A percentile compares a stretch with the other conserved stretches of the same genome.
These are phyloP conservation scores for Garra rufa DNA, from an alignment of 2,113 vertebrate species.

Conservation along the genomic window DNA sequence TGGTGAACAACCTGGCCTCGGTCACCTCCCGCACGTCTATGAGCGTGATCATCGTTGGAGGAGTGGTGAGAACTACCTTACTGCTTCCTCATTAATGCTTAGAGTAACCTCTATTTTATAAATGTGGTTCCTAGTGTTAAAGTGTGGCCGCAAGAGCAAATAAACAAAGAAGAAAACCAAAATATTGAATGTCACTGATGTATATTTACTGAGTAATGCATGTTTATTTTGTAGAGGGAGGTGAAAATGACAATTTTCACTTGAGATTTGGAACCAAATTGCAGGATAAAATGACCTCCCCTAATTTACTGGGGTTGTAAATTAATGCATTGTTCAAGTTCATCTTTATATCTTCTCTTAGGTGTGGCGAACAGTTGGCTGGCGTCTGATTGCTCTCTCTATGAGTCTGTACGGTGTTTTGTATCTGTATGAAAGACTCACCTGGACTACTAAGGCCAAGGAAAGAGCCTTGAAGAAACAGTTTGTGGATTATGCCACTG, in stretches of 20 bases:
- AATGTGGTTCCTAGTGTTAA: too few relatives aligned
- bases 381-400: constrained; percentile 88
- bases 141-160: too few relatives aligned
- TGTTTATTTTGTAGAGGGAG: too few relatives aligned
- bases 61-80: constrained; percentile 85
- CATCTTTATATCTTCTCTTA: constrained; percentile 54
- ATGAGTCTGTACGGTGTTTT: constrained; percentile 87
- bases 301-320: neutral
- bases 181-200: too few relatives aligned
- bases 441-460: constrained; percentile 92
- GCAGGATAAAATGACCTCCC: too few relatives aligned
- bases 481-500: constrained; percentile 93
- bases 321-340: neutral
- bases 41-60: constrained; percentile 86
- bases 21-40: constrained; percentile 93
- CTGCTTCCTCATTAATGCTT: too few relatives aligned
- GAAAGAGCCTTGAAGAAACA: constrained; percentile 92
- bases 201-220: too few relatives aligned
- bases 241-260: too few relatives aligned
- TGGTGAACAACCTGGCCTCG: constrained; percentile 86
- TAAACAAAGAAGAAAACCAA: too few relatives aligned
- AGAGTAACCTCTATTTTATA: too few relatives aligned
- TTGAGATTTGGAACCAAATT: too few relatives aligned
- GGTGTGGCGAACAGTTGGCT: constrained; percentile 90
- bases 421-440: constrained; percentile 90